Percentiles rank a stretch among this genome's conserved stretches.
These are phyloP conservation scores for Leiothrix lutea DNA, from an alignment of 2,113 vertebrate genomes.

Conservation along the genomic window DNA sequence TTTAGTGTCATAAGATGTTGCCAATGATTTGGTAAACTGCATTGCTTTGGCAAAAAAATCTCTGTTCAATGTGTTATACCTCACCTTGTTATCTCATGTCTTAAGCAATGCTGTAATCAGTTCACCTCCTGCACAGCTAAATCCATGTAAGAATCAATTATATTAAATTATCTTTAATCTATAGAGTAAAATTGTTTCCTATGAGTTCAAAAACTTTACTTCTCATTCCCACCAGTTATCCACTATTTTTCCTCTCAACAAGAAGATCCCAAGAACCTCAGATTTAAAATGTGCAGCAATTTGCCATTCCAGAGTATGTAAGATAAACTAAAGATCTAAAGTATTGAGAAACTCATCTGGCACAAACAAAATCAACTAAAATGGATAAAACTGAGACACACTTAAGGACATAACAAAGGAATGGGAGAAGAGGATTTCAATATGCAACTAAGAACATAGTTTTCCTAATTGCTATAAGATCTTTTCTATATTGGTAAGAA, in stretches of 20 bases:
- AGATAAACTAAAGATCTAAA: not conserved
- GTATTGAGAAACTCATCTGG: not conserved
- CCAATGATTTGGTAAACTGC: slow-evolving; percentile 14
- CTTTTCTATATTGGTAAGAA: not conserved
- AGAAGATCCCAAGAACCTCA: not conserved
- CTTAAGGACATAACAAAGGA: not conserved
- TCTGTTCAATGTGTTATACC: not conserved
- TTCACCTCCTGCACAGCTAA: not conserved
- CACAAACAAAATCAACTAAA: not conserved
- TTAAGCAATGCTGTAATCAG: slow-evolving; percentile 9
- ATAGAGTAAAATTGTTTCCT: not conserved
- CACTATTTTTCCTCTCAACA: not conserved
- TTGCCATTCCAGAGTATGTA: not conserved
- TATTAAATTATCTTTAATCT: not conserved
- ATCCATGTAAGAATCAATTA: not conserved
- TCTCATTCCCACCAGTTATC: not conserved
- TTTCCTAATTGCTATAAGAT: not conserved
- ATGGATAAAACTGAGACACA: not conserved
- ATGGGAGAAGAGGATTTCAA: not conserved
- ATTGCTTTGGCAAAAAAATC: not conserved
- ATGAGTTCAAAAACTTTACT: not conserved
- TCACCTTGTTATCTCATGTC: not conserved
- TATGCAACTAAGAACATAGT: not conserved
- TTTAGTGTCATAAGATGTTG: slow-evolving; percentile 51
- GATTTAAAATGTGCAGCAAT: not conserved